phyloP scores from a whole-genome alignment of 2,797 vertebrate genomes.

The Hemibagrus guttatus region DNA sequence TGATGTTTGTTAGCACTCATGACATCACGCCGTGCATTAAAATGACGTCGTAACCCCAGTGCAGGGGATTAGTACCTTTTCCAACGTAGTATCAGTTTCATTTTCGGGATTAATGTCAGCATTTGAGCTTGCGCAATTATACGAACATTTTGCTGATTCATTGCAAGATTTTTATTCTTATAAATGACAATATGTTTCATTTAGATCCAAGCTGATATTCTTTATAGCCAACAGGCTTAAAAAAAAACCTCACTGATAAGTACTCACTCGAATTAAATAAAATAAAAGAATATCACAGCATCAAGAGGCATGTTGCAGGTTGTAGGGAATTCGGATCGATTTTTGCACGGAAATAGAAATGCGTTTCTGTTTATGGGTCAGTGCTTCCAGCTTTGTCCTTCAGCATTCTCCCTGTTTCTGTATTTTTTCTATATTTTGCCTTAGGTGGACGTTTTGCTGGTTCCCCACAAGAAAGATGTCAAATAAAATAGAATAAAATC shows the following conservation, averaged over 20 bases:
- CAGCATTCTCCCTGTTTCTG: not conserved
- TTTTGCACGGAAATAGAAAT: not conserved
- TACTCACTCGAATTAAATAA: too few relatives aligned
- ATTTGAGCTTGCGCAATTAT: not conserved
- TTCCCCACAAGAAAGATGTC: not conserved
- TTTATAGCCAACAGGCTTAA: too few relatives aligned
- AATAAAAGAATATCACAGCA: not conserved
- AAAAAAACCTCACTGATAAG: too few relatives aligned
- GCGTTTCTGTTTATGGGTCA: not conserved
- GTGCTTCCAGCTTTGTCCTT: slow-evolving; percentile 14
- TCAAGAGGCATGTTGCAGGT: not conserved
- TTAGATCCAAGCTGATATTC: not conserved
- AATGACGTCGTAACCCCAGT: not conserved
- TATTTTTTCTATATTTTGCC: not conserved
- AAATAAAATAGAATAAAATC: too few relatives aligned
- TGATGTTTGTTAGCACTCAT: not conserved
- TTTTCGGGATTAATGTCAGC: not conserved
- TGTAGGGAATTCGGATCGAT: not conserved
- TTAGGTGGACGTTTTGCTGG: not conserved
- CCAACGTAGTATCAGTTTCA: too few relatives aligned
- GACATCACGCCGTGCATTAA: not conserved
- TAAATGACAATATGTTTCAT: not conserved
- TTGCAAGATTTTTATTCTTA: not conserved
- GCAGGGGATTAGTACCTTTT: not conserved
- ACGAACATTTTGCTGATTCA: not conserved